Evolutionary conservation across 2,113 vertebrate genomes (phyloP), one percentile per base, ranked within the genome.

Genomic region (Apeltes quadracus): DNA sequence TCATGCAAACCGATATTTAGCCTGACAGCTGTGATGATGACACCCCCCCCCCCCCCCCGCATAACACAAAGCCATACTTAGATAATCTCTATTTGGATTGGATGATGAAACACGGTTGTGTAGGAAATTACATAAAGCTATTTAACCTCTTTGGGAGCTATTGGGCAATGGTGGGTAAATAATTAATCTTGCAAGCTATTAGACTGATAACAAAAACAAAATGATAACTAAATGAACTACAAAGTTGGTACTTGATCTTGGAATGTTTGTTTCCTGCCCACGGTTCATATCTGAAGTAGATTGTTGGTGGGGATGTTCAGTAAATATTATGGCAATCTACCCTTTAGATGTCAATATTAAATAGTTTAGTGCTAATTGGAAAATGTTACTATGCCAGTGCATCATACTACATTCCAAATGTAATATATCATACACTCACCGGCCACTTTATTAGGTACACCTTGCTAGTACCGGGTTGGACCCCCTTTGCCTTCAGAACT

Each of bases 91-190:
- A 34, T 44, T 69, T 36, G n/a, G 27, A 46, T 58, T 58, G 54
- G 39, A 69, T 69, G 54, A 58, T 69, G 29, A 58, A 69, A 69
- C 43, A 59, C 5, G 41, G 46, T 18, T 69, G 29, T 25, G 55
- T 36, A 55, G 55, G 14, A 48, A 48, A 36, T 69, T 34, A 57
- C 32, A 34, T 34, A 69, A 57, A 46, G 39, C 54, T 34, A 16
- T 46, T 57, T 14, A 68, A 16, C 23, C 8, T 41, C 16, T 20
- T 1, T 41, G 46, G 46, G 27, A 27, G 27, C 16, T 55, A 9
- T 55, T 11, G 65, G 1, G 20, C 32, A 5, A 8, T 29, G 22
- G 18, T 7, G 18, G 43, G 43, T n/a, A n/a, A 20, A 20, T 48
- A 48, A 50, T 50, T 50, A n/a, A 22, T 22, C n/a, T 5, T 22